Conservation (phyloP, 37 sponge, comb jelly and placozoan genomes). For the Beroe forskalii region DNA sequence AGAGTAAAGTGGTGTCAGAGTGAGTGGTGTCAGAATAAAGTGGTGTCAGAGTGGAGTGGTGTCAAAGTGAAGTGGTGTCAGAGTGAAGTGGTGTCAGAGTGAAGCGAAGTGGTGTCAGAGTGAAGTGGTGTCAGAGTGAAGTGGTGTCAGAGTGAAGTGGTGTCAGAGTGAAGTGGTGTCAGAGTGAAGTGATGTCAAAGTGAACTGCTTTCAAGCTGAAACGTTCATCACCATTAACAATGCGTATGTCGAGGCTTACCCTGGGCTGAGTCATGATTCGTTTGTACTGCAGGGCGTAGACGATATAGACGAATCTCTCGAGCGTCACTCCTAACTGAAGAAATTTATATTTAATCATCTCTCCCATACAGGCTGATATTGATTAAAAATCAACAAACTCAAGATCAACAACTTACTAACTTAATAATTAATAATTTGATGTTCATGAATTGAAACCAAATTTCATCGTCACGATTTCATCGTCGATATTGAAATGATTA, state of each 20-base stretch:
- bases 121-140: no score
- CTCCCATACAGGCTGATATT: no score
- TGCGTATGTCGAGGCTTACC: not conserved
- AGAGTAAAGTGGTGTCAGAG: not conserved
- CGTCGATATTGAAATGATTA: no score
- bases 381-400: no score
- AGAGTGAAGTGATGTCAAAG: not conserved
- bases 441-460: no score
- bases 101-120: not conserved
- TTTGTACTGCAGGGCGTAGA: constrained; percentile 30
- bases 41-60: not conserved
- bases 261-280: not conserved
- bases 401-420: no score
- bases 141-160: not conserved
- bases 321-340: constrained; percentile 37
- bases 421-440: no score
- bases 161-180: not conserved
- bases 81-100: not conserved
- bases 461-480: no score
- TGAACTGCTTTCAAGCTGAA: no score
- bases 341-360: no score
- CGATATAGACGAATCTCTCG: constrained; percentile 18
- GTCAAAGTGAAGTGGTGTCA: not conserved
- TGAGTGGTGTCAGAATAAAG: not conserved
- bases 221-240: no score